Base-by-base conservation (phyloP, 2,113 vertebrate species). In the Motacilla alba region DNA sequence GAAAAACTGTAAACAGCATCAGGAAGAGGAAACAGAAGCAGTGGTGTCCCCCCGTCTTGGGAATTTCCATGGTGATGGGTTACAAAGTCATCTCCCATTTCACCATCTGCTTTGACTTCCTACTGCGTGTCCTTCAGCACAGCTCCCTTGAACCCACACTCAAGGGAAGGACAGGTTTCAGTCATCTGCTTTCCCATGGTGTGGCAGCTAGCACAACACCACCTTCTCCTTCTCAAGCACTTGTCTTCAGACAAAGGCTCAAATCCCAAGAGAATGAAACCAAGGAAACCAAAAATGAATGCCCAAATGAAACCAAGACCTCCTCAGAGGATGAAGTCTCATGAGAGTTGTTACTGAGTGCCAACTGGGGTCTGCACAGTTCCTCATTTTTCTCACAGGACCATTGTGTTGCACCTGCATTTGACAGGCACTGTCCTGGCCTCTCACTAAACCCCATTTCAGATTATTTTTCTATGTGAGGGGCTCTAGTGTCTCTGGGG, bases 21-120 rank as follows among this genome's bases (percentile, higher is more conserved):
- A 80, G 35, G 50, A 90, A 67, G 64, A 86, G 46, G 67, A 97
- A 94, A 83, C 62, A 91, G 90, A 96, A 92, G 31, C 31, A 58
- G 89, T 59, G 50, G 43, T 13, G 49, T 92, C 39, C 16, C 44
- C 35, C 43, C 2, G 2, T 26, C 53, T 66, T 39, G 68, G 83
- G 85, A 94, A 86, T 92, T 95, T 90, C 92, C 92, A 30, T 26
- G 24, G 43, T 47, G 5, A 23, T 67, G 43, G 79, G 11, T 68
- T 88, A n/a, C 43, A 74, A 80, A 53, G 28, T 39, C 59, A 68
- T n/a, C 41, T 58, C 30, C 7, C 5, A 0, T 88, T 85, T 94
- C 81, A 52, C 39, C 0, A 11, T 95, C 82, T 89, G 30, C 43
- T 26, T 9, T 52, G 72, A 19, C n/a, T 85, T 93, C 72, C 70